A percentile compares a stretch with the other conserved stretches of the same genome.
Conservation (phyloP, 2,113 vertebrate species). For the Apus apus region DNA sequence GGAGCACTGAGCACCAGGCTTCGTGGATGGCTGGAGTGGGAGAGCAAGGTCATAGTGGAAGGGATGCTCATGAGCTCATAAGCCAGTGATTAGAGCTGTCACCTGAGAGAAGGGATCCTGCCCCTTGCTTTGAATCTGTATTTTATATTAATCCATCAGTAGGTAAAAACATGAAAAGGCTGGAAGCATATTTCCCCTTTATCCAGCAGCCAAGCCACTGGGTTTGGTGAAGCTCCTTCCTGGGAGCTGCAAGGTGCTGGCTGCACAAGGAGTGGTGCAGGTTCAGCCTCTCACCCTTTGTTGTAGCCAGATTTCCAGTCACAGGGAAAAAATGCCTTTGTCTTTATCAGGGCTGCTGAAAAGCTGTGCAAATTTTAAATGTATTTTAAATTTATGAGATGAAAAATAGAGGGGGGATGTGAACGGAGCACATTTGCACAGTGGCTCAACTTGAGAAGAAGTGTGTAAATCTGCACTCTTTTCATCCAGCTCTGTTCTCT, state of each 20-base stretch:
- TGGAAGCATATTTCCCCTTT: not conserved
- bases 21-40: not conserved
- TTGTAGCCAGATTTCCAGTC: not conserved
- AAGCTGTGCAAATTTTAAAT: not conserved
- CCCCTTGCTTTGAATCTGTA: not conserved
- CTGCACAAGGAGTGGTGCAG: not conserved
- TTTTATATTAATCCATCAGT: not conserved
- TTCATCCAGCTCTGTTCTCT: constrained; percentile 39
- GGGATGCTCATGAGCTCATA: not conserved
- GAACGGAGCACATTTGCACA: not conserved
- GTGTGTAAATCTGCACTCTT: constrained; percentile 48
- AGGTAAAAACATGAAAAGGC: not conserved
- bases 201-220: not conserved
- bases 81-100: not conserved
- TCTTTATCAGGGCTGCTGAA: not conserved
- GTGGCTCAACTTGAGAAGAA: constrained; percentile 18
- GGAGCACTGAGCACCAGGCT: not conserved
- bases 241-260: not conserved
- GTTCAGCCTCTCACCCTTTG: fast-evolving
- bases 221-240: not conserved
- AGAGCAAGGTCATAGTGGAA: not conserved
- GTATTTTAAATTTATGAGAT: not conserved
- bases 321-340: not conserved
- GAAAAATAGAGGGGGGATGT: not conserved
- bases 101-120: not conserved